phyloP scores from a whole-genome alignment of 1,140 invertebrate genomes.

The Glossosoma conforme region DNA sequence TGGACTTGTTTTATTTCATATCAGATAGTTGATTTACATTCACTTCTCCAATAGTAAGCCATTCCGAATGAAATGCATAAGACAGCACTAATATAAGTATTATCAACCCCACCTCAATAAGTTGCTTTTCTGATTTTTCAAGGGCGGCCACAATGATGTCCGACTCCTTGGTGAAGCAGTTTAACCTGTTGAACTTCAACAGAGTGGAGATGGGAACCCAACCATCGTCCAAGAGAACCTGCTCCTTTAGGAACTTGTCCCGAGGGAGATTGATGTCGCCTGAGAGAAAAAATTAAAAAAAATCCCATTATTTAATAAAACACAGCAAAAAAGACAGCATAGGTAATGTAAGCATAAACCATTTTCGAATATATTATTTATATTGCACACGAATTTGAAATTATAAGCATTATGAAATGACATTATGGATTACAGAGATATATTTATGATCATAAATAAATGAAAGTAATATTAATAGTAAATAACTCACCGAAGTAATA shows the following conservation, averaged over 20 bases:
- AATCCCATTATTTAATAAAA: slow-evolving; percentile 11
- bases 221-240: slow-evolving; percentile 80
- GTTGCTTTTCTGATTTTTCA: slow-evolving; percentile 64
- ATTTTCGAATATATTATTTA: too few relatives aligned
- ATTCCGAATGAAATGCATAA: too few relatives aligned
- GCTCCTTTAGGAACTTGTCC: slow-evolving; percentile 85
- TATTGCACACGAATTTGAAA: too few relatives aligned
- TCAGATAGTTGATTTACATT: too few relatives aligned
- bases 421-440: too few relatives aligned
- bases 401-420: too few relatives aligned
- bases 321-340: background rate
- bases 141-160: slow-evolving; percentile 70
- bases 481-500: slow-evolving; percentile 56
- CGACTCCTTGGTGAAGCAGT: slow-evolving; percentile 63
- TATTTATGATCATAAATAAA: too few relatives aligned
- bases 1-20: too few relatives aligned
- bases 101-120: slow-evolving; percentile 80
- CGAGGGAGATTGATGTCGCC: slow-evolving; percentile 82
- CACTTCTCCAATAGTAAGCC: too few relatives aligned
- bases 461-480: too few relatives aligned
- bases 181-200: slow-evolving; percentile 84
- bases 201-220: slow-evolving; percentile 84
- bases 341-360: background rate
- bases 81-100: too few relatives aligned
- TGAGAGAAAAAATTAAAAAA: slow-evolving; percentile 65